Evolutionary conservation across 2,113 vertebrate species (phyloP), one percentile per base, ranked within the genome.

Genomic region (Xiphorhynchus elegans): DNA sequence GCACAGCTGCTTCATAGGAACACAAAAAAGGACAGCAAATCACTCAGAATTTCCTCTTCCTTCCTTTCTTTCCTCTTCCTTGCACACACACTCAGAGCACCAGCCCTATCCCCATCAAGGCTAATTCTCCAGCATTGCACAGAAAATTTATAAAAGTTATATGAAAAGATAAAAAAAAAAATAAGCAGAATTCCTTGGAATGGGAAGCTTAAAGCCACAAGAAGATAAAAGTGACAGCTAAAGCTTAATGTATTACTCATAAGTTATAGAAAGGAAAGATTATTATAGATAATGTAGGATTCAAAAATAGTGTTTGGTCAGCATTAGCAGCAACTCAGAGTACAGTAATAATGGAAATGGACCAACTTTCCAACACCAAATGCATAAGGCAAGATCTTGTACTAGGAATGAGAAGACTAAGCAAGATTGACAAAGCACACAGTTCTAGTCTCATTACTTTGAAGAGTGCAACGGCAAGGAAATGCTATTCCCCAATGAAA

Each of bases 251-350:
- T 17, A 20, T 50, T 35, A 35, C 17, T 35, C 5, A 14, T 10
- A 55, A 28, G 21, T 58, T 53, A 40, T 2, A 6, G 14, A 50
- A 60, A 82, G 1, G 7, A 66, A 53, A 2, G 3, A 14, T 6
- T 25, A 31, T 23, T 78, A 35, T 0, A 44, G 7, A 39, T 52
- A 40, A 35, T 1, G 0, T 26, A 58, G 10, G 46, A 20, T 4
- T 50, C 44, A 1, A 70, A 56, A 77, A 82, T 56, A 1, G 1
- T 44, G 8, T 62, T 88, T 23, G 14, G 39, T 50, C 76, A 93
- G 46, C 42, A 66, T 33, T 31, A 94, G n/a, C 29, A 78, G 46
- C 40, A 62, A 33, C 7, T 33, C 37, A 35, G 23, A 64, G 17
- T 31, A 49, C 13, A 42, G 55, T 11, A 87, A 63, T 49, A 75